Evolutionary conservation across 2,797 vertebrate species (phyloP).

Genomic region (Pangasius sanitwongsei): DNA sequence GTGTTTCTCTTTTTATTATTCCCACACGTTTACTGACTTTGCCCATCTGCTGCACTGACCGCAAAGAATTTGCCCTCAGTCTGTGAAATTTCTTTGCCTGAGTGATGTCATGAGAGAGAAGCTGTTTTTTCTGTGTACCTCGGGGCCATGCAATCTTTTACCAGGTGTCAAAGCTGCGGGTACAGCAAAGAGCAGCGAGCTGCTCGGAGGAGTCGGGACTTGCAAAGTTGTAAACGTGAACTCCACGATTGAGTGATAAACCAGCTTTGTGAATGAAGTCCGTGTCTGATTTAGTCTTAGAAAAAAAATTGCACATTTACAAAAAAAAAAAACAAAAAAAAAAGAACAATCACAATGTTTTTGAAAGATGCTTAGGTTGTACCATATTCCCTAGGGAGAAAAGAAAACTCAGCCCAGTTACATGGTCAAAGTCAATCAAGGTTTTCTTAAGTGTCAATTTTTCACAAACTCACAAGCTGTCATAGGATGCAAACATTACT

Average conservation of each 20-base stretch:
- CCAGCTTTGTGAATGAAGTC: constrained; percentile 17
- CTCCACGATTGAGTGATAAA: constrained; percentile 39
- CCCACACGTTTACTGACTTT: neutral
- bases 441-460: neutral
- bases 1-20: neutral
- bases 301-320: neutral
- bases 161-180: constrained; percentile 48
- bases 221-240: constrained; percentile 40
- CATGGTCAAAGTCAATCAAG: no score
- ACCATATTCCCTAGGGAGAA: neutral
- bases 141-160: constrained; percentile 39
- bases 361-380: neutral
- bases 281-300: neutral
- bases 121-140: constrained; percentile 41
- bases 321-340: neutral
- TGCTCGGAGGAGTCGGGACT: constrained; percentile 40
- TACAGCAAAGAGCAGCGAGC: constrained; percentile 6
- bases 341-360: neutral
- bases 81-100: constrained; percentile 26
- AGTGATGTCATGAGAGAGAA: constrained; percentile 51
- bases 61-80: constrained; percentile 38
- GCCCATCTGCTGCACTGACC: constrained; percentile 24
- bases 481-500: neutral
- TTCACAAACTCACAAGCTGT: neutral
- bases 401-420: neutral